These are phyloP conservation scores for Heliconius himera DNA, from an alignment of 1,140 invertebrate genomes.

Conservation along the genomic window DNA sequence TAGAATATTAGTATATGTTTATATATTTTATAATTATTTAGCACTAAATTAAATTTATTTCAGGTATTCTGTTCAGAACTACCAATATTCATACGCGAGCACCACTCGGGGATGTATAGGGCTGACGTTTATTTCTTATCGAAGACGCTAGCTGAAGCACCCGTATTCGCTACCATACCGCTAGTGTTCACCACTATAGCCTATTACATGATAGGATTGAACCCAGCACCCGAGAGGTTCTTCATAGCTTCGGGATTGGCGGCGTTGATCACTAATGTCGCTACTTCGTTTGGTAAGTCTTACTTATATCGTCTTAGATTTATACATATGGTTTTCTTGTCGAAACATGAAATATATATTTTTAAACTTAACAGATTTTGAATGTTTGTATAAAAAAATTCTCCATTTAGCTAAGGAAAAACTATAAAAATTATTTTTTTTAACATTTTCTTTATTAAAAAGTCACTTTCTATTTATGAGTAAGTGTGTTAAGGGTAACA, in stretches of 20 bases:
- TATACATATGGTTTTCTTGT: neutral
- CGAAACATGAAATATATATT: neutral
- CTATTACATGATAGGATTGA: conserved; percentile 94
- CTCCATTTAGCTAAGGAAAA: no score
- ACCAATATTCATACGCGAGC: conserved; percentile 95
- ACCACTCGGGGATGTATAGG: conserved; percentile 95
- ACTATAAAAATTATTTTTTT: no score
- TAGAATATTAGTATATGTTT: no score
- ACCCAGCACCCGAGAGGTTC: conserved; percentile 87
- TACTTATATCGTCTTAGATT: neutral
- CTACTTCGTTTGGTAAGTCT: conserved; percentile 78
- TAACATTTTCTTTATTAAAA: no score
- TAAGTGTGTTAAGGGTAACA: no score
- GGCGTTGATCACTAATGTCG: conserved; percentile 93
- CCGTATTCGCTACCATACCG: conserved; percentile 91
- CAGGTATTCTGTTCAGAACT: conserved; percentile 96
- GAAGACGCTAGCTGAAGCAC: conserved; percentile 94
- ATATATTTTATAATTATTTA: neutral
- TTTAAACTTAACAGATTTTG: no score
- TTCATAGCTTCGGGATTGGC: conserved; percentile 88
- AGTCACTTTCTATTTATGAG: no score
- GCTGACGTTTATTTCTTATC: conserved; percentile 96
- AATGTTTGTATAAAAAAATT: no score
- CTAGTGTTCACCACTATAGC: conserved; percentile 91
- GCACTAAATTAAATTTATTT: neutral